Conservation (phyloP, 2,888 invertebrate genomes). For the Timema podura region DNA sequence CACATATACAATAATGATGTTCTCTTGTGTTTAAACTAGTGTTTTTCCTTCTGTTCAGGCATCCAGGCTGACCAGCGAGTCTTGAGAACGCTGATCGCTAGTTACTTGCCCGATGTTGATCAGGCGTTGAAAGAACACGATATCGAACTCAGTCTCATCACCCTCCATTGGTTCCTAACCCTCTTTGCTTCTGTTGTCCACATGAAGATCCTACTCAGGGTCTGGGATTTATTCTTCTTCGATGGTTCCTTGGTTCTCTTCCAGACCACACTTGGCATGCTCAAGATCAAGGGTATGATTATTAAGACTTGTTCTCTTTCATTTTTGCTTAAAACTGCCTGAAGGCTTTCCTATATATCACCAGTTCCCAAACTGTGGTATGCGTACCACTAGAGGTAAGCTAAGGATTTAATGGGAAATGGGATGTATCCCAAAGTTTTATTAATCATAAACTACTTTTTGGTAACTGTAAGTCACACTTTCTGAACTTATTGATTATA, state of each 20-base stretch:
- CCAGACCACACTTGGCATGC: slow-evolving; percentile 90
- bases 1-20: too few species aligned
- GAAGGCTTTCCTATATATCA: too few species aligned
- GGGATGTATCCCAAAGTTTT: too few species aligned
- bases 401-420: too few species aligned
- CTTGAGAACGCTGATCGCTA: slow-evolving; percentile 84
- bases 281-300: slow-evolving; percentile 64
- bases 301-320: background rate
- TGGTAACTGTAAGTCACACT: too few species aligned
- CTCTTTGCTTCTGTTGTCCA: slow-evolving; percentile 95
- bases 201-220: slow-evolving; percentile 85
- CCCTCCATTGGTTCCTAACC: slow-evolving; percentile 96
- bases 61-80: slow-evolving; percentile 96
- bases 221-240: slow-evolving; percentile 97
- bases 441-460: too few species aligned
- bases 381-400: too few species aligned
- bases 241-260: slow-evolving; percentile 94
- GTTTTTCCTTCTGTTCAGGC: slow-evolving; percentile 49
- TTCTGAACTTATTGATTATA: too few species aligned
- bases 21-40: too few species aligned
- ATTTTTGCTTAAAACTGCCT: background rate
- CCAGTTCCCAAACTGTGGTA: too few species aligned
- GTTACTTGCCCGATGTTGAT: slow-evolving; percentile 85
- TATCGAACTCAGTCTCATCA: slow-evolving; percentile 91
- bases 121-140: slow-evolving; percentile 90